Evolutionary conservation across 1,140 invertebrate species (phyloP).

Genomic region (Drosophila bifasciata): DNA sequence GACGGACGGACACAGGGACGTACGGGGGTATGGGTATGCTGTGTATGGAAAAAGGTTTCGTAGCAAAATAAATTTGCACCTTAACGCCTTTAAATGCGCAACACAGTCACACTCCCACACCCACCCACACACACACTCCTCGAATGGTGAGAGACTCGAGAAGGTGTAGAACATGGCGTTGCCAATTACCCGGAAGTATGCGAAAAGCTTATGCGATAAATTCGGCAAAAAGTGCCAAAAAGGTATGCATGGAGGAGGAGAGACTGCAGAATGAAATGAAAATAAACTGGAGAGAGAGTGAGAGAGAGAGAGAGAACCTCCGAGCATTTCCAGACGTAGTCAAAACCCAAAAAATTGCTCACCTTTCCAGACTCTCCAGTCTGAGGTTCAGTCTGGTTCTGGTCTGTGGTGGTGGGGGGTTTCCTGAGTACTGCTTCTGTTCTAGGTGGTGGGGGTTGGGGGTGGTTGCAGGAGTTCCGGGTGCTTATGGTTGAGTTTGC

Average conservation of each 20-base stretch:
- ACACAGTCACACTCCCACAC: conserved; percentile 45
- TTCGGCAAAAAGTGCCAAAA: conserved; percentile 78
- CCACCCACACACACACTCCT: conserved; percentile 8
- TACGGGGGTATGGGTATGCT: conserved; percentile 48
- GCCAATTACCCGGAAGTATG: conserved; percentile 82
- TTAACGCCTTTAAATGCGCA: conserved; percentile 80
- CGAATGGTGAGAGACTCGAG: neutral
- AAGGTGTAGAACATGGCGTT: conserved; percentile 65
- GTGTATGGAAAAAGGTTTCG: conserved; percentile 68
- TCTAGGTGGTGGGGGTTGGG: too few relatives aligned
- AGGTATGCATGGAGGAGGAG: conserved; percentile 67
- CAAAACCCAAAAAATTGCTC: conserved; percentile 58
- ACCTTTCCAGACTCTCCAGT: neutral
- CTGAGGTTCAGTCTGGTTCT: conserved; percentile 21
- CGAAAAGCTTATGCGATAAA: conserved; percentile 82
- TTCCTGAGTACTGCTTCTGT: too few relatives aligned
- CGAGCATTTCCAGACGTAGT: conserved; percentile 71
- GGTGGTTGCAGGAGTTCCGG: too few relatives aligned
- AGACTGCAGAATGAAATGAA: conserved; percentile 31
- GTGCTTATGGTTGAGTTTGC: conserved; percentile 13
- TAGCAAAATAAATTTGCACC: conserved; percentile 79
- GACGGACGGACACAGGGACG: conserved; percentile 49
- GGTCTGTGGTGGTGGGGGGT: too few relatives aligned
- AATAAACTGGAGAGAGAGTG: conserved; percentile 21
- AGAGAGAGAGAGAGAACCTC: conserved; percentile 51